Evolutionary conservation across 2,113 vertebrate genomes (phyloP).

Genomic region (Callipepla squamata): DNA sequence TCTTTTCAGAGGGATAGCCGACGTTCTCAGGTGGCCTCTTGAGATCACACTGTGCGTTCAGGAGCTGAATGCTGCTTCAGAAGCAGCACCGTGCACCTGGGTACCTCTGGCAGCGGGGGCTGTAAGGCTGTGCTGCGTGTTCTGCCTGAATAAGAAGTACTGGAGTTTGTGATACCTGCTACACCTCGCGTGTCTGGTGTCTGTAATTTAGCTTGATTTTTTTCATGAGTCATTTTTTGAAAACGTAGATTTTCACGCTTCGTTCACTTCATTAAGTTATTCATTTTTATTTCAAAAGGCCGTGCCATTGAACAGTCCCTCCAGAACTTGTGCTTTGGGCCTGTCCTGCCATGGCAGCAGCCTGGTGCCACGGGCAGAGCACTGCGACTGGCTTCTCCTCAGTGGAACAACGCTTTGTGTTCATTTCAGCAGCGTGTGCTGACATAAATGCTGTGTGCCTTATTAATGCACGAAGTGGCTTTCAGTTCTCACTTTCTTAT

Average conservation of each 20-base stretch:
- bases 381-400: background rate
- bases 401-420: background rate
- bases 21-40: constrained; percentile 50
- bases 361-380: background rate
- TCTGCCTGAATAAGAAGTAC: background rate
- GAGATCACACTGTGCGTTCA: constrained; percentile 5
- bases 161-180: background rate
- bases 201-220: background rate
- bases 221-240: background rate
- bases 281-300: background rate
- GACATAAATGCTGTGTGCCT: accelerated
- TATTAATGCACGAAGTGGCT: background rate
- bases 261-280: background rate
- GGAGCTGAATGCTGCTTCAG: too few species aligned
- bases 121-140: background rate
- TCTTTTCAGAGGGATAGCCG: constrained; percentile 10
- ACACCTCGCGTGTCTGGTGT: background rate
- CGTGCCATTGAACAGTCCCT: background rate
- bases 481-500: background rate
- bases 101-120: background rate
- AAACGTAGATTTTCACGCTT: background rate
- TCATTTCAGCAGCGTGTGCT: background rate
- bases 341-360: background rate
- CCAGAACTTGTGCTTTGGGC: background rate
- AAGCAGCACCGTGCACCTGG: background rate